Conservation (phyloP, 2,888 invertebrate genomes). For the Tridacna gigas region DNA sequence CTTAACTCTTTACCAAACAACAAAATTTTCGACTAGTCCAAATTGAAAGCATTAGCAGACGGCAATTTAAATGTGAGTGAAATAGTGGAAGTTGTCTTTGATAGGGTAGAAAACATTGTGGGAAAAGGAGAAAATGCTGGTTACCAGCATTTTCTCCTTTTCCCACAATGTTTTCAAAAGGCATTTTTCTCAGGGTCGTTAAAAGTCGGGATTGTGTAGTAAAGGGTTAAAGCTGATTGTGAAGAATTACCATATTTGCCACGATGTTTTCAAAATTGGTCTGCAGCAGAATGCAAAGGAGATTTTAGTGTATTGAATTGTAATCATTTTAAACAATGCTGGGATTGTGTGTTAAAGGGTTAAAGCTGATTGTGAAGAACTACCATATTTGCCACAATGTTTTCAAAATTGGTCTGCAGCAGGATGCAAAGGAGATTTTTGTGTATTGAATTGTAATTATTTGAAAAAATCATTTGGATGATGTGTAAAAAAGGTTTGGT, state of each 20-base stretch:
- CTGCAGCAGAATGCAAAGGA: neutral
- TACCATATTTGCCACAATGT: neutral
- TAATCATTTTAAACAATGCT: neutral
- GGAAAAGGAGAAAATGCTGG: no score
- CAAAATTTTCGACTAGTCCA: no score
- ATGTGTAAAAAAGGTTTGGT: no score
- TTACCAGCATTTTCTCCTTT: neutral
- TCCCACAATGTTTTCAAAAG: neutral
- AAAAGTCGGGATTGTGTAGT: neutral
- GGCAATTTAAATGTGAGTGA: no score
- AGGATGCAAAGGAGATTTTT: neutral
- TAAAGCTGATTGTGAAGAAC: neutral
- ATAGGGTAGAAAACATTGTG: no score
- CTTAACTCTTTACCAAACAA: no score
- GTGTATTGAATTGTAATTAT: neutral
- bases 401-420: neutral
- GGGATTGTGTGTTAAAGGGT: neutral
- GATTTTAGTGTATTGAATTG: neutral
- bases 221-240: neutral
- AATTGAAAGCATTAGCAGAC: no score
- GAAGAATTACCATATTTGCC: neutral
- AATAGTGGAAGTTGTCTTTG: no score
- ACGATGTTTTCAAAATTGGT: neutral
- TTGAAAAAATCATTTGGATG: no score
- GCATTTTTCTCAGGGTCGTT: no score